These are phyloP conservation scores for Noctua comes DNA, from an alignment of 2,888 invertebrate species.

Conservation along the genomic window DNA sequence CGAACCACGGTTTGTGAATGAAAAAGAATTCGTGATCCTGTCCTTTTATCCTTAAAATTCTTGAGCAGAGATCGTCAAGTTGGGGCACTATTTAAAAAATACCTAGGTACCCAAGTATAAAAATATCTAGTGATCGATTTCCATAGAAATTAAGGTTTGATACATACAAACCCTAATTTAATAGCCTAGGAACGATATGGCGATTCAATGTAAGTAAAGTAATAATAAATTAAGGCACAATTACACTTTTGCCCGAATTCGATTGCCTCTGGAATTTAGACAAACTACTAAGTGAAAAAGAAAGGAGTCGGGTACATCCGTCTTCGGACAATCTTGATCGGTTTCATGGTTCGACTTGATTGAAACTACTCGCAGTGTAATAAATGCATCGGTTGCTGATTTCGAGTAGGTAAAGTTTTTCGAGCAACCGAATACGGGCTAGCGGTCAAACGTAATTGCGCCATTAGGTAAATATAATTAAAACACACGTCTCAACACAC, in stretches of 20 bases:
- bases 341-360: not conserved
- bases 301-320: not conserved
- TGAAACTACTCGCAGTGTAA: not conserved
- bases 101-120: not conserved
- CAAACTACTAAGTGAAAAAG: not conserved
- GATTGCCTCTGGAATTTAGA: not conserved
- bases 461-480: not conserved
- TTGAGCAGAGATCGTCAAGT: constrained; percentile 58
- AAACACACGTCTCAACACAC: not conserved
- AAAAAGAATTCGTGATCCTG: constrained; percentile 41
- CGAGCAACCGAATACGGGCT: not conserved
- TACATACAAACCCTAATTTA: not conserved
- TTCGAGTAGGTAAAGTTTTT: not conserved
- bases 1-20: constrained; percentile 65
- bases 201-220: not conserved
- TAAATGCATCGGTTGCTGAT: not conserved
- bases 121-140: not conserved
- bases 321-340: not conserved
- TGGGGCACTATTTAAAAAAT: not conserved
- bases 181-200: not conserved
- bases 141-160: no score
- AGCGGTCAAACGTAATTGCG: not conserved
- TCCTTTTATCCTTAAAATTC: constrained; percentile 66
- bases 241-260: not conserved
- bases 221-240: not conserved